Conservation (phyloP, 2,113 vertebrate genomes). For the Phainopepla nitens region DNA sequence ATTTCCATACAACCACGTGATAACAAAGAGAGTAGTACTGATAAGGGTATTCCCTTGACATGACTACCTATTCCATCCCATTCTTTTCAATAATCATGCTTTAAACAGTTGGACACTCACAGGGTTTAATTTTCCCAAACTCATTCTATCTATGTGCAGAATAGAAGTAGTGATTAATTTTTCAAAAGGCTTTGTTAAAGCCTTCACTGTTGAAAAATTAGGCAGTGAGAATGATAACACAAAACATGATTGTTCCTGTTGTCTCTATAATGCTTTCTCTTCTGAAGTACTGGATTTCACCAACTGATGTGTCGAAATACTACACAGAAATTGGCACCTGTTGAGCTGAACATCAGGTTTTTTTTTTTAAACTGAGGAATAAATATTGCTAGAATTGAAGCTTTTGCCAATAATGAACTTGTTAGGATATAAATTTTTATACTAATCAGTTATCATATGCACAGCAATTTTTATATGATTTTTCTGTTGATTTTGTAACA, state of each 20-base stretch:
- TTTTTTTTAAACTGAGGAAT: neutral
- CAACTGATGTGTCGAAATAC: neutral
- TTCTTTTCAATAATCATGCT: neutral
- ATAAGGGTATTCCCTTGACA: neutral
- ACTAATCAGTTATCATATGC: neutral
- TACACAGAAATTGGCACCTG: neutral
- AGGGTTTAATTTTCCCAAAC: neutral
- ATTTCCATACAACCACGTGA: neutral
- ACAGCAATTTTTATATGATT: neutral
- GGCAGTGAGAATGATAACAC: neutral
- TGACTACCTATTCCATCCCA: neutral
- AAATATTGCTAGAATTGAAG: neutral
- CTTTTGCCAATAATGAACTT: neutral
- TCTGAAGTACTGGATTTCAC: neutral
- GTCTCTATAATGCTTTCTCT: neutral
- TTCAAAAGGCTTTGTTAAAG: slow-evolving; percentile 24
- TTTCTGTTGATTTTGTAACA: neutral
- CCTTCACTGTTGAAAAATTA: slow-evolving; percentile 16
- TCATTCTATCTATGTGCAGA: neutral
- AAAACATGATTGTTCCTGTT: neutral
- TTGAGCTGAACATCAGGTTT: neutral
- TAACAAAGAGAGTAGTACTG: neutral
- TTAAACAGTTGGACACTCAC: neutral
- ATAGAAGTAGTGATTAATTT: neutral
- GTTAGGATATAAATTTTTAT: neutral